These are phyloP conservation scores for Drosophila lacertosa DNA, from an alignment of 1,140 invertebrate genomes.

Conservation along the genomic window DNA sequence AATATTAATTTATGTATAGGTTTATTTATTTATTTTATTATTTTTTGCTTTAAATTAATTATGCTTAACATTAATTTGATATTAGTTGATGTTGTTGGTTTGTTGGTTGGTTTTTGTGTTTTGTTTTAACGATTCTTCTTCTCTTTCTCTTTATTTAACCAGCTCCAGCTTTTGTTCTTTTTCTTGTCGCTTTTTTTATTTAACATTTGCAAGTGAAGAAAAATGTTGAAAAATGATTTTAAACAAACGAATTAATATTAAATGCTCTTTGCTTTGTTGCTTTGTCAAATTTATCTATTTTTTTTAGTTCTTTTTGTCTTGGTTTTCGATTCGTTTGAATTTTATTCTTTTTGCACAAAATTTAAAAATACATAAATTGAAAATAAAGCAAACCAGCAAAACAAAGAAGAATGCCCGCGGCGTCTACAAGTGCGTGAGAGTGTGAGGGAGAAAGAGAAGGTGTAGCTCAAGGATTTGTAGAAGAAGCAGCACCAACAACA, in stretches of 20 bases:
- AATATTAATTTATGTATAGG: conserved; percentile 64
- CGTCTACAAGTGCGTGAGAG: conserved; percentile 37
- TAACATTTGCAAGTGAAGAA: conserved; percentile 36
- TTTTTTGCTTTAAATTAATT: conserved; percentile 52
- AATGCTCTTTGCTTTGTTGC: conserved; percentile 9
- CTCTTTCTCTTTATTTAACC: conserved; percentile 45
- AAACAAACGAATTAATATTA: conserved; percentile 40
- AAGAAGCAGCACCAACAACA: conserved; percentile 6
- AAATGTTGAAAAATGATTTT: conserved; percentile 45
- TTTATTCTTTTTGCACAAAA: conserved; percentile 43
- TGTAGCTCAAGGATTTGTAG: conserved; percentile 28
- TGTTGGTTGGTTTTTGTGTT: conserved; percentile 43
- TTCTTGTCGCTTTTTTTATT: conserved; percentile 56
- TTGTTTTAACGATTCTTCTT: conserved; percentile 54
- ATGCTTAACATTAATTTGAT: conserved; percentile 76
- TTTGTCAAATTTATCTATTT: conserved; percentile 13
- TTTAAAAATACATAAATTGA: conserved; percentile 71
- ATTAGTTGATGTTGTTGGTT: conserved; percentile 76
- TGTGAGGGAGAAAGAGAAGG: conserved; percentile 8
- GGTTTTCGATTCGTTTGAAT: conserved; percentile 16
- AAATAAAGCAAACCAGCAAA: conserved; percentile 38
- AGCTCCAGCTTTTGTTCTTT: conserved; percentile 65
- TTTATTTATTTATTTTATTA: conserved; percentile 20
- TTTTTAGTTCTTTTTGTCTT: conserved; percentile 12
- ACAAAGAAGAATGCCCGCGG: conserved; percentile 39